Percentiles rank a stretch among this genome's conserved stretches.
phyloP scores from a whole-genome alignment of 2,113 vertebrate genomes.

The Salvelinus fontinalis region DNA sequence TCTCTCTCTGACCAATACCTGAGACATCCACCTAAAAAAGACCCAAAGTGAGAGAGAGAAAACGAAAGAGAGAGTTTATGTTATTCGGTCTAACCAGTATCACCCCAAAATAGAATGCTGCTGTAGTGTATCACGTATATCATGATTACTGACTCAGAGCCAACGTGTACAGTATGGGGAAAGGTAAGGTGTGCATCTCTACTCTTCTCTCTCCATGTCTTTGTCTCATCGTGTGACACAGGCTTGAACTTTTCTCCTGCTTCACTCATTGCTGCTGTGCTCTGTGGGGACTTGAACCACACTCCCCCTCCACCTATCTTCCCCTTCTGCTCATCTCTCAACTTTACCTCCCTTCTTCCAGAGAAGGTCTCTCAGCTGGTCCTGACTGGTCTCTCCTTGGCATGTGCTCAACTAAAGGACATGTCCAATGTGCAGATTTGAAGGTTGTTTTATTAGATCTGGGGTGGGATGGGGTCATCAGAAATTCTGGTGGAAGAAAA shows the following conservation, averaged over 20 bases:
- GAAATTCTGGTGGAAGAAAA: too few species aligned
- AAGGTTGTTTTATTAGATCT: too few species aligned
- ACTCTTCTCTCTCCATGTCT: background rate
- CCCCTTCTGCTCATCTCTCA: too few species aligned
- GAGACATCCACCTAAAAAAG: background rate
- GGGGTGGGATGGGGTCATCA: too few species aligned
- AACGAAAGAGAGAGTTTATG: too few species aligned
- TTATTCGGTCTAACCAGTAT: background rate
- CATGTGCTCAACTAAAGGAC: constrained; percentile 14
- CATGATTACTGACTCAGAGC: background rate
- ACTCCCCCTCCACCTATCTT: background rate
- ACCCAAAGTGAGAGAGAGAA: background rate
- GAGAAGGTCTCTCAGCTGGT: constrained; percentile 33
- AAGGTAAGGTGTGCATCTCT: constrained; percentile 20
- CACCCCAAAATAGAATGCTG: background rate
- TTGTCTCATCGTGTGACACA: background rate
- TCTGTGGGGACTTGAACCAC: background rate
- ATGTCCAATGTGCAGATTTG: constrained; percentile 7
- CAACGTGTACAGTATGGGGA: background rate
- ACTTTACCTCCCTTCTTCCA: background rate
- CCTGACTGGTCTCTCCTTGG: background rate
- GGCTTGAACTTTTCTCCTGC: background rate
- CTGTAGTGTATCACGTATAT: background rate
- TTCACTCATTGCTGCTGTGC: background rate
- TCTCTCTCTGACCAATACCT: background rate